Evolutionary conservation across 2,888 invertebrate species (phyloP).

Genomic region (Blastobasis lacticolella): DNA sequence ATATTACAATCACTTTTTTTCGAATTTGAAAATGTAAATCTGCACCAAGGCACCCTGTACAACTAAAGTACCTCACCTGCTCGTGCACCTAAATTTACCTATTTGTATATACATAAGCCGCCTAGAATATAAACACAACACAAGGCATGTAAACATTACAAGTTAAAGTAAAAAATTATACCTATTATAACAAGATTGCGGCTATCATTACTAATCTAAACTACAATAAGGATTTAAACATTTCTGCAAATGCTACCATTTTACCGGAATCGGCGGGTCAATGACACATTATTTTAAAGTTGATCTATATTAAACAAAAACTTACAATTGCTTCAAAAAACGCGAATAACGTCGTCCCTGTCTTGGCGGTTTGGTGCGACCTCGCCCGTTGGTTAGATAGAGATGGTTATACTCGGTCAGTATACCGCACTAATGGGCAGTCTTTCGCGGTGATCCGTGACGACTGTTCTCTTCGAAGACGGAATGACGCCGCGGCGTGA

Average conservation of each 20-base stretch:
- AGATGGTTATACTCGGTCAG: constrained; percentile 33
- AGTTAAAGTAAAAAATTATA: no score
- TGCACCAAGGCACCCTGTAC: no score
- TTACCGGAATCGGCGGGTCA: constrained; percentile 43
- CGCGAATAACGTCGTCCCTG: constrained; percentile 29
- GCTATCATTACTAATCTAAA: not conserved
- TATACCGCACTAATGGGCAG: constrained; percentile 50
- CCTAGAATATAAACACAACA: no score
- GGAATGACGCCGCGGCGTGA: constrained; percentile 44
- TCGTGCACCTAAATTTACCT: no score
- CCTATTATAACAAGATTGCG: not conserved
- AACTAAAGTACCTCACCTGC: no score
- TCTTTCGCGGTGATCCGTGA: constrained; percentile 60
- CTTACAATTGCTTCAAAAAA: constrained; percentile 47
- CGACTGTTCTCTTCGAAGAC: constrained; percentile 59
- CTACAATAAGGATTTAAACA: not conserved
- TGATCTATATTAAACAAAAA: constrained; percentile 70
- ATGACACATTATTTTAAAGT: constrained; percentile 62
- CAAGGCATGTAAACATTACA: no score
- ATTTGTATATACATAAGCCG: no score
- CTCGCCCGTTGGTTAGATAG: constrained; percentile 27
- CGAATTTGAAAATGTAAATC: no score
- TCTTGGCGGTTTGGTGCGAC: constrained; percentile 14
- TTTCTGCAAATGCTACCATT: constrained; percentile 24
- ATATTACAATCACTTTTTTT: no score